Evolutionary conservation across 1,140 invertebrate species (phyloP), one percentile per base, ranked within the genome.

Genomic region (Conus ventricosus): DNA sequence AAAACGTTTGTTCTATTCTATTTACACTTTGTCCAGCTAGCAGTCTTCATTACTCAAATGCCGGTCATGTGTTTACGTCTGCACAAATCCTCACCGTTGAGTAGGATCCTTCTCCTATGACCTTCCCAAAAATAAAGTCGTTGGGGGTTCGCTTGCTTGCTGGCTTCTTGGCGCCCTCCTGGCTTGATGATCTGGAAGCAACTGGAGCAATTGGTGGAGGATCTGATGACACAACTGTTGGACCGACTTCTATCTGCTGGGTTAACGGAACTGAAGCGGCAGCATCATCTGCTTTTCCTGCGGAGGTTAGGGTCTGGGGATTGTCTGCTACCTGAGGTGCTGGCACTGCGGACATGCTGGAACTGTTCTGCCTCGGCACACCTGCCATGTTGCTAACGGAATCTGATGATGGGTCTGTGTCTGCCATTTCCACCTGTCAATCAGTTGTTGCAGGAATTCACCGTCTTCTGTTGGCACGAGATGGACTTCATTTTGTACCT

Each of bases 81-180:
- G 39, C 39, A 39, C 39, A 39, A 15, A 4, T 60, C 96, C 96
- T 96, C 95, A 97, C 99, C 80, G 97, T 98, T 90, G 98, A 99
- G 95, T 98, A 99, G 94, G 98, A 99, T 88, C 99, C 99, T 95
- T 99, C 98, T 89, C 98, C 99, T 91, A 99, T 98, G 85, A 98
- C 96, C 96, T 98, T 99, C 57, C 98, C 98, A 96, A 99, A 99
- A 91, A 98, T 97, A 95, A 98, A 99, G 95, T 99, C 98, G 92
- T 94, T 93, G 67, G 94, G 94, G n/a, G 92, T 94, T 88, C 92
- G 94, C 88, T 95, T 95, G 4, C 83, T 85, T 60, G 54, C 81
- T 2, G 39, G 20, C 39, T 90, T 89, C 51, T 85, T 85, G 51
- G 67, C 85, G 2, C 15, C 75, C 13, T 55, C 71, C 25, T 54